Evolutionary conservation across 2,113 vertebrate species (phyloP), one percentile per base, ranked within the genome.

Genomic region (Ceyx melanurus): DNA sequence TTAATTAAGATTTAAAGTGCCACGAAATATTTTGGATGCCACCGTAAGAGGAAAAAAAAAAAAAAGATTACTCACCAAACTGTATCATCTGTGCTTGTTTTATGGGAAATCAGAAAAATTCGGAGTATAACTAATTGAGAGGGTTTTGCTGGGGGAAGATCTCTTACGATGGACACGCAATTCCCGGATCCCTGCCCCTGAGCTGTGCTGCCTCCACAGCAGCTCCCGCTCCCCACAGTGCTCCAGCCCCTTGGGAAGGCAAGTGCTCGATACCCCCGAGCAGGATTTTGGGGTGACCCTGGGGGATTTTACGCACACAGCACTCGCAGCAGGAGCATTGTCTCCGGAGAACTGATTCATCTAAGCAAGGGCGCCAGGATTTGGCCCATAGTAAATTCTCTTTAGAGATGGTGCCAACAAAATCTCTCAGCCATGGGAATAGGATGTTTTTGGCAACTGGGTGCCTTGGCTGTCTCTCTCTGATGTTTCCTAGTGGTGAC

Each of bases 401-500:
- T 95, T 96, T 89, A 96, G 80, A 86, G 74, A 65, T 60, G 76
- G 60, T 93, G 95, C 97, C 97, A 97, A 74, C 56, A 71, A 87
- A 94, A 86, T 72, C 90, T 93, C 89, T 79, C 93, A 90, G 95
- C 95, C 95, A 97, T 97, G 97, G 95, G 97, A 97, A 97, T 96
- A 89, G 93, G 83, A 86, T 57, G 58, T 92, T 97, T 97, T 91
- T 97, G 97, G 97, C 95, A 96, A 84, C 56, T 40, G 57, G 1
- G 56, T 66, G 68, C 89, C 91, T 93, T 93, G 95, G 91, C 94
- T 92, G 92, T 54, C 86, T 92, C 62, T 83, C 79, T 86, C 87
- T 94, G 94, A 95, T 92, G 94, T 96, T 97, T 97, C 94, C 87
- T 95, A 85, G 95, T 91, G 96, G 97, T 93, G 94, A 97, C 94